Base-by-base conservation (phyloP, 2,888 invertebrate species). In the Neuroscelio doddi region DNA sequence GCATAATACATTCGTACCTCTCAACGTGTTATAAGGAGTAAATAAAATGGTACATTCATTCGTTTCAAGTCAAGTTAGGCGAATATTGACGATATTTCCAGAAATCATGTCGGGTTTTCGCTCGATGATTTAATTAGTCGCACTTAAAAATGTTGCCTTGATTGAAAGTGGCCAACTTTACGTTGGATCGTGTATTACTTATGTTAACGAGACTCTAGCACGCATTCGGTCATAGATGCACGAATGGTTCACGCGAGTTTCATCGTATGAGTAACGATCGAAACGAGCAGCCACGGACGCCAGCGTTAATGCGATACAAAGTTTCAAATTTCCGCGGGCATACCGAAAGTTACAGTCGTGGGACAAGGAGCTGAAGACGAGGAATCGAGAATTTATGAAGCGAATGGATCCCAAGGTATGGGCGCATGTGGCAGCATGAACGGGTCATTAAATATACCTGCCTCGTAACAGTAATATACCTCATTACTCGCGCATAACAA, bases 301-400 rank as follows among this genome's bases (percentile, higher is more conserved):
- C 68, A 61, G 62, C 63, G 66, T 71, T 73, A 73, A 73, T 69
- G 70, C 68, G 73, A 71, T 73, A 73, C 73, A 63, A 67, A 71
- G 73, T 71, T 70, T 71, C 69, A 64, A 69, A 71, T 73, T 73
- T 73, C 70, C 71, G 66, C 68, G 70, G 70, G 69, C 69, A 70
- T 68, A 65, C 12, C 71, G 62, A 70, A 70, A 72, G 49, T 49
- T 49, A 49, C 8, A 49, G 38, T 49, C 36, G 34, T 14, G 32
- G 32, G 44, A 41, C 16, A 34, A 41, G 24, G 49, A 53, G 27
- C 51, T n/a, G 16, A 47, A 59, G 57, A 63, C 45, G 65, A 55
- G 71, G 75, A 78, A 79, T 80, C 70, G 70, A 67, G 74, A 77
- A 79, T 80, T 80, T 79, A 79, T 77, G 78, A 69, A 74, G 71